These are phyloP conservation scores for Orcinus orca DNA, from an alignment of 2,113 vertebrate species.

Conservation along the genomic window DNA sequence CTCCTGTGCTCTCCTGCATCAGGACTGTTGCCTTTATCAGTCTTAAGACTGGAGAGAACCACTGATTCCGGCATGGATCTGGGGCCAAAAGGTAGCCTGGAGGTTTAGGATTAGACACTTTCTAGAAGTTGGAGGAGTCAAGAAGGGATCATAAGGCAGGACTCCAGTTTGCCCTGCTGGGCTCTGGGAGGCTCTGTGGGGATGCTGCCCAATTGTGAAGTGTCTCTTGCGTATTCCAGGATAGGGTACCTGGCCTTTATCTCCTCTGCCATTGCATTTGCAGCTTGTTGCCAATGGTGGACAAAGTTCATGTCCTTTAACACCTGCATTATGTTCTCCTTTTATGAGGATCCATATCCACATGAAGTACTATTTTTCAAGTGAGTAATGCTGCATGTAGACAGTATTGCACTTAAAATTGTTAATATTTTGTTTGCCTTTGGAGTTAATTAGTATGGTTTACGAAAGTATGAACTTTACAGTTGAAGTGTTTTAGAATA, in stretches of 20 bases:
- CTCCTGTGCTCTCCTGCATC: background rate
- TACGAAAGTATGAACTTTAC: background rate
- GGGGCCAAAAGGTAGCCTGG: background rate
- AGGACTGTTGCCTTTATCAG: background rate
- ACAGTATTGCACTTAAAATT: background rate
- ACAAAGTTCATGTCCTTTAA: no score
- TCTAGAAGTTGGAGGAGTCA: background rate
- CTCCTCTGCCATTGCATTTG: background rate
- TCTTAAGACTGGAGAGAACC: background rate
- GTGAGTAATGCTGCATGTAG: no score
- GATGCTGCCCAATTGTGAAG: background rate
- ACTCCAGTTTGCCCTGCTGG: background rate
- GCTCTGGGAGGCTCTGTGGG: background rate
- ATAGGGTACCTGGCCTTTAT: rapidly evolving
- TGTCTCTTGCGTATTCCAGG: background rate
- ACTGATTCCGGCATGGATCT: background rate
- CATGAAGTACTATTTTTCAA: no score
- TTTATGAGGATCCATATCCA: no score
- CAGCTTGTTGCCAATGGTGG: background rate
- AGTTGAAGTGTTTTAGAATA: background rate
- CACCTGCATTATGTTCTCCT: no score
- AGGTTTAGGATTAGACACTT: background rate
- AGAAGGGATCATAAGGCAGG: background rate
- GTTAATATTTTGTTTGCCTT: background rate
- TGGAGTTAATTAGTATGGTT: background rate